Conservation (phyloP, 2,888 invertebrate genomes). For the Pristionchus arcanus region DNA sequence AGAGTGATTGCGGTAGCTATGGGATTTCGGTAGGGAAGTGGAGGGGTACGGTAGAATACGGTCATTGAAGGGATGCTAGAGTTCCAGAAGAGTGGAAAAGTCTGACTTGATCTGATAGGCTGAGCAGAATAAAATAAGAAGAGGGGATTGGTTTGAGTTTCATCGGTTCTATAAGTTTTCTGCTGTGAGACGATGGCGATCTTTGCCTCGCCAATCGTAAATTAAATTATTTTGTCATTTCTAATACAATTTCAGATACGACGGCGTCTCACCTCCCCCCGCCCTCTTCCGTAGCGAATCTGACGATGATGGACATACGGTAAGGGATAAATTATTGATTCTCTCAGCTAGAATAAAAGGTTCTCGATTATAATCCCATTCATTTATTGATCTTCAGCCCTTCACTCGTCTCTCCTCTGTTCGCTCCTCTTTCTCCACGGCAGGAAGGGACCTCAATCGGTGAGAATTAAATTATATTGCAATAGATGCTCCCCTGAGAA, state of each 20-base stretch:
- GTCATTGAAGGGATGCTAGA: not conserved
- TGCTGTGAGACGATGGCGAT: no score
- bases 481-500: no score
- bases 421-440: slow-evolving; percentile 71
- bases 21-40: no score
- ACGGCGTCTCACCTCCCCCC: slow-evolving; percentile 64
- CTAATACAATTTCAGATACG: slow-evolving; percentile 53
- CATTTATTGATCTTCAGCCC: slow-evolving; percentile 60
- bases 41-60: not conserved
- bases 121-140: no score
- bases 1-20: no score
- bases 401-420: slow-evolving; percentile 74
- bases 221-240: not conserved
- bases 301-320: slow-evolving; percentile 65
- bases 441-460: slow-evolving; percentile 69
- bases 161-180: no score
- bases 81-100: no score
- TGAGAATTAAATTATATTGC: slow-evolving; percentile 56
- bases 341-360: not conserved
- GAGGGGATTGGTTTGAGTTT: no score
- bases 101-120: no score
- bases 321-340: slow-evolving; percentile 50
- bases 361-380: no score
- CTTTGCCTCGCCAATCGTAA: no score
- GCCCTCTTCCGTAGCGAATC: slow-evolving; percentile 63